Base-by-base conservation (phyloP, 2,113 vertebrate genomes). In the Morone saxatilis region DNA sequence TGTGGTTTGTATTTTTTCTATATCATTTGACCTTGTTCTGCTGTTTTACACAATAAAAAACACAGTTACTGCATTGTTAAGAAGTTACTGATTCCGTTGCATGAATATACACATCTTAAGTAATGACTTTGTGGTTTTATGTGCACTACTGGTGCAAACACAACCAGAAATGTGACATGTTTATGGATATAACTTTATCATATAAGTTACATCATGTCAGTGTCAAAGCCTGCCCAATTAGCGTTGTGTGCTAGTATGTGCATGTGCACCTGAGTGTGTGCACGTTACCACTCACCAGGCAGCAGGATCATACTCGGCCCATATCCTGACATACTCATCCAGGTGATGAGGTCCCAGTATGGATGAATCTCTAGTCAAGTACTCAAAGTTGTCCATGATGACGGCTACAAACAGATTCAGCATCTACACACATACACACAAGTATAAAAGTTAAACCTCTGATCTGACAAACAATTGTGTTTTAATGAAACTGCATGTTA, bases 361-460 rank as follows among this genome's bases (percentile, higher is more conserved):
- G 63, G 98, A 99, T 91, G 98, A 99, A 93, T 99, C 98, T 83
- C 98, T 95, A 2, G 98, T 99, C 92, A 99, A 95, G 94, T 99
- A 99, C 93, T 99, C 98, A 87, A 99, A 99, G 96, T 99, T 99
- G 95, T 99, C 98, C 98, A 99, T 99, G 94, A 99, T 99, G 93
- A 99, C 98, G 80, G 98, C 98, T 84, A 99, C 98, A 88, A 99
- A 99, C 87, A 99, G 96, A 95, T 99, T 99, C 95, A 99, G 97
- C 96, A 99, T 99, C 98, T 99, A 45, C 56, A 62, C 65, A 48
- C 4, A 9, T 0, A 4, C 43, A 63, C 65, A 68, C 41, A 78
- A 31, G 80, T 66, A 80, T 11, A 78, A 43, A 40, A 25, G 31
- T 38, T 6, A 19, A 61, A 54, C 17, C 53, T 63, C 25, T n/a